Percentiles rank a stretch among this genome's conserved stretches.
phyloP scores from a whole-genome alignment of 1,140 invertebrate genomes.

The Hycleus cichorii region DNA sequence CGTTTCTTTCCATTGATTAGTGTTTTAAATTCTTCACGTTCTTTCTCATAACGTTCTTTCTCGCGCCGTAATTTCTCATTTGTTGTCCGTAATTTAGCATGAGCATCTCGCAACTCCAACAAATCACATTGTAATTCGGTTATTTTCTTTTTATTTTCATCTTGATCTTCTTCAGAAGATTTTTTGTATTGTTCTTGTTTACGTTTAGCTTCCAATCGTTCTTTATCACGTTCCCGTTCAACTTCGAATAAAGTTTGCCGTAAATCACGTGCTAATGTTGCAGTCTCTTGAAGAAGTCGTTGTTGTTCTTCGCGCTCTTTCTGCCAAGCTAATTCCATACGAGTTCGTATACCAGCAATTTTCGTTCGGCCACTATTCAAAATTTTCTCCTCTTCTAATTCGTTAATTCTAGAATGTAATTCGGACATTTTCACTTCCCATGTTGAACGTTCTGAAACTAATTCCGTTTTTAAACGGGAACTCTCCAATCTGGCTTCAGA shows the following conservation, averaged over 20 bases:
- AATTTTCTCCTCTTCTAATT: conserved; percentile 79
- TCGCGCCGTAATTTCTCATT: conserved; percentile 84
- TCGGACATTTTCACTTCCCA: conserved; percentile 85
- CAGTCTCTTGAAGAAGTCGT: conserved; percentile 80
- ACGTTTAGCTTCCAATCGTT: conserved; percentile 76
- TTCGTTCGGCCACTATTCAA: conserved; percentile 73
- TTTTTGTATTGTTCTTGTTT: conserved; percentile 78
- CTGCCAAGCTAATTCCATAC: conserved; percentile 91
- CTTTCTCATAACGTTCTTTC: conserved; percentile 75
- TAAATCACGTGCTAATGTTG: conserved; percentile 81
- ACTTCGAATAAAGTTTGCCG: conserved; percentile 81
- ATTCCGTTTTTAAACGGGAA: conserved; percentile 80
- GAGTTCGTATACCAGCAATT: conserved; percentile 75
- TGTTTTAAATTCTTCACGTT: conserved; percentile 61
- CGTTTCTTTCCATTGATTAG: conserved; percentile 46
- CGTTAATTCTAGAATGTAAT: conserved; percentile 85
- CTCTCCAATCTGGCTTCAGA: conserved; percentile 73
- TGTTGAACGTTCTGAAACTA: conserved; percentile 79
- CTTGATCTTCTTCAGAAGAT: conserved; percentile 78
- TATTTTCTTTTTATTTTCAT: conserved; percentile 79
- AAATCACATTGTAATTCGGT: conserved; percentile 78
- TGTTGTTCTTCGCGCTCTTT: conserved; percentile 92
- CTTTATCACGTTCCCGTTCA: conserved; percentile 81
- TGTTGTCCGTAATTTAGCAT: conserved; percentile 84
- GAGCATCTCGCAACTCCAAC: conserved; percentile 79